These are phyloP conservation scores for Limnephilus rhombicus DNA, from an alignment of 2,888 invertebrate genomes.

Conservation along the genomic window DNA sequence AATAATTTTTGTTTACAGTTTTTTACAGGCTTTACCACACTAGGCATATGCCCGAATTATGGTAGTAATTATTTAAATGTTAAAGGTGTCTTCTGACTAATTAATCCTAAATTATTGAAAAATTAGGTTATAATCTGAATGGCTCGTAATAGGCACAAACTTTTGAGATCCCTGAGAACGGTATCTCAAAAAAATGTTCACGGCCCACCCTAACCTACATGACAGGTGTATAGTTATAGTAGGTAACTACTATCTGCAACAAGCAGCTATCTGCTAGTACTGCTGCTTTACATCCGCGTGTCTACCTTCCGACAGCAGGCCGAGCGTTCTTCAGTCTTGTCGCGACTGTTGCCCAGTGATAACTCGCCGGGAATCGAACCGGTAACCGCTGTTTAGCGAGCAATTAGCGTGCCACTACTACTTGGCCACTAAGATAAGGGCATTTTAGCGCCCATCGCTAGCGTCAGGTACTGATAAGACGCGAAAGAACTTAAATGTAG, in stretches of 20 bases:
- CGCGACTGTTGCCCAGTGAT: slow-evolving; percentile 33
- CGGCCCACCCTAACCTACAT: neutral
- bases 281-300: slow-evolving; percentile 6
- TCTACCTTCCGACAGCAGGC: slow-evolving; percentile 15
- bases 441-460: neutral
- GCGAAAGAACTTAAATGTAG: neutral
- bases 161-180: neutral
- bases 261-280: neutral
- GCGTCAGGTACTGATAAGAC: slow-evolving; percentile 11
- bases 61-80: too few relatives aligned
- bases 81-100: too few relatives aligned
- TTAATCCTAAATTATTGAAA: too few relatives aligned
- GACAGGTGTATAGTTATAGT: neutral
- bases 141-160: neutral
- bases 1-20: too few relatives aligned
- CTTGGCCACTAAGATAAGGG: slow-evolving; percentile 19
- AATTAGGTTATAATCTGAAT: too few relatives aligned
- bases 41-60: too few relatives aligned
- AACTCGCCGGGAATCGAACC: slow-evolving; percentile 31
- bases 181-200: neutral
- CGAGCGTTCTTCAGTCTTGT: slow-evolving; percentile 17
- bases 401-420: slow-evolving; percentile 15
- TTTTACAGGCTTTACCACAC: too few relatives aligned
- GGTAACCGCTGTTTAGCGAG: neutral
- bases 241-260: neutral